Evolutionary conservation across 1,140 invertebrate genomes (phyloP).

Genomic region (Helicoverpa zea): DNA sequence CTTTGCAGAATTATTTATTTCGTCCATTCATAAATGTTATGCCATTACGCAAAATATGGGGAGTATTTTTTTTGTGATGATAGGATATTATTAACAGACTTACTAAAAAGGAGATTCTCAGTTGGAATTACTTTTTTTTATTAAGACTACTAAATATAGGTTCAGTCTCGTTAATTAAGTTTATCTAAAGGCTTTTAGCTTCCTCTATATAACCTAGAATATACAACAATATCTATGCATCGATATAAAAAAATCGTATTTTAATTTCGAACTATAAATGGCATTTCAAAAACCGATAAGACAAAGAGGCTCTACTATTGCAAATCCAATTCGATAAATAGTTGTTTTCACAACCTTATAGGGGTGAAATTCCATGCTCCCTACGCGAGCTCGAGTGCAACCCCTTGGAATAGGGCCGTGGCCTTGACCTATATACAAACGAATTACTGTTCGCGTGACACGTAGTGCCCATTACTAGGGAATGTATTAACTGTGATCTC

Average conservation of each 20-base stretch:
- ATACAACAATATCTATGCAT: too few species aligned
- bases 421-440: conserved; percentile 11
- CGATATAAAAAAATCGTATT: too few species aligned
- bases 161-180: too few species aligned
- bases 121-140: too few species aligned
- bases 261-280: too few species aligned
- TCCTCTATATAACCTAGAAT: too few species aligned
- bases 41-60: background rate
- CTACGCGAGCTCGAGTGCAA: background rate
- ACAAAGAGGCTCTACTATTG: background rate
- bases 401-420: background rate
- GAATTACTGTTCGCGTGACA: conserved; percentile 5
- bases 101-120: too few species aligned
- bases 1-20: conserved; percentile 13
- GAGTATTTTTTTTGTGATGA: too few species aligned
- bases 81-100: too few species aligned
- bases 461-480: background rate
- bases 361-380: background rate
- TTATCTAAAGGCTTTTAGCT: too few species aligned
- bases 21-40: background rate
- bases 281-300: too few species aligned
- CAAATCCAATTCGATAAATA: background rate
- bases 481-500: background rate
- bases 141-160: too few species aligned
- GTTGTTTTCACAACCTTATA: background rate